Percentiles rank a stretch among this genome's conserved stretches.
Conservation (phyloP, 2,888 invertebrate genomes). For the Acleris literana region DNA sequence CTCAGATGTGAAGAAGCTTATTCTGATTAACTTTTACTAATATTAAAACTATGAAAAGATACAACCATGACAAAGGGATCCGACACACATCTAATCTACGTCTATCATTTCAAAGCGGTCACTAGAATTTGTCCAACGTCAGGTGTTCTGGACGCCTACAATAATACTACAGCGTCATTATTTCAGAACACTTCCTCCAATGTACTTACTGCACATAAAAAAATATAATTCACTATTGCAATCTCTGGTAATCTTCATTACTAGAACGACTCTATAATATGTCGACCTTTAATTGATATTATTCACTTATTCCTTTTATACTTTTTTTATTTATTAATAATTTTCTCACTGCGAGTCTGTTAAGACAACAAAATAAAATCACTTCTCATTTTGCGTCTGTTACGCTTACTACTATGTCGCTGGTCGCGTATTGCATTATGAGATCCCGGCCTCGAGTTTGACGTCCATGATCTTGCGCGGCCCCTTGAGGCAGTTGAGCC, state of each 20-base stretch:
- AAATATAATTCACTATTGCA: constrained; percentile 80
- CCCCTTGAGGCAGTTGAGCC: constrained; percentile 85
- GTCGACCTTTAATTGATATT: constrained; percentile 65
- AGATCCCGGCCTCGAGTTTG: constrained; percentile 79
- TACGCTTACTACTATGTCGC: constrained; percentile 63
- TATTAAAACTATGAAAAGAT: constrained; percentile 61
- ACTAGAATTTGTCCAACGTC: constrained; percentile 57
- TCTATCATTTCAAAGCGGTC: constrained; percentile 62
- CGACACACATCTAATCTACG: constrained; percentile 65
- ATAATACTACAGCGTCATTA: constrained; percentile 48
- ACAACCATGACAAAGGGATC: constrained; percentile 65
- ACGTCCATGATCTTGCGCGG: constrained; percentile 80
- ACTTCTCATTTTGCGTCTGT: constrained; percentile 73
- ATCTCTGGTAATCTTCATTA: constrained; percentile 72
- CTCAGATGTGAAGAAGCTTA: constrained; percentile 42
- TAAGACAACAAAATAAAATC: constrained; percentile 81
- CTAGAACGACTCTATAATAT: constrained; percentile 60
- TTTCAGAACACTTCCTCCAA: constrained; percentile 51
- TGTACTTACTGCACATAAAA: constrained; percentile 68
- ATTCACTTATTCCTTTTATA: constrained; percentile 75
- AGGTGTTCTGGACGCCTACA: constrained; percentile 56
- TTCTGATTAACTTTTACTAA: constrained; percentile 59
- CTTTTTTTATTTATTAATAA: constrained; percentile 61
- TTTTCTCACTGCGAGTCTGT: constrained; percentile 61
- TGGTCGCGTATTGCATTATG: constrained; percentile 71